Evolutionary conservation across 2,888 invertebrate genomes (phyloP).

Genomic region (Pammene aurita): DNA sequence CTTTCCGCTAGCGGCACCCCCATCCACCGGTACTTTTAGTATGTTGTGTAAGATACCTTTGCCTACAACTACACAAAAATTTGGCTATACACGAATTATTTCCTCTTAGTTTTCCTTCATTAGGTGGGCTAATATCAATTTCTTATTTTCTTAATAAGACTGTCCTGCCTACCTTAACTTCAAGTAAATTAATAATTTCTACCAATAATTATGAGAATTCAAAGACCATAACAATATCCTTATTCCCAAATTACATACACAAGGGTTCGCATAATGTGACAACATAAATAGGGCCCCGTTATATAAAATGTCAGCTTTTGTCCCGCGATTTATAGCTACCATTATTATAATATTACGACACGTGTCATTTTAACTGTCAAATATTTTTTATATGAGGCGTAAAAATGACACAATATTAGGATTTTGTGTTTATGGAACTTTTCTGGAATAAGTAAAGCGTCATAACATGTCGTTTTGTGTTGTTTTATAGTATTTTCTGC

Average conservation of each 20-base stretch:
- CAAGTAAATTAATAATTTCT: neutral
- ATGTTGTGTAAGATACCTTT: too few species aligned
- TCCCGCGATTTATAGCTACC: conserved; percentile 32
- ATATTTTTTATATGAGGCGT: conserved; percentile 14
- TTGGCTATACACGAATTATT: too few species aligned
- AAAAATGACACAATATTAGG: conserved; percentile 8
- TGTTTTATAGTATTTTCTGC: neutral
- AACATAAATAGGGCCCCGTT: conserved; percentile 35
- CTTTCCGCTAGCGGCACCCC: too few species aligned
- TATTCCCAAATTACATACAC: conserved; percentile 19
- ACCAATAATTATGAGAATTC: neutral
- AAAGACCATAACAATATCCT: conserved; percentile 3
- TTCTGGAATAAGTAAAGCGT: neutral
- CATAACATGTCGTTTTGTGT: neutral
- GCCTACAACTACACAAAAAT: too few species aligned
- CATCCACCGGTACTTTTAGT: too few species aligned
- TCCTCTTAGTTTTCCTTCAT: too few species aligned
- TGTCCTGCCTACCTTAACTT: too few species aligned
- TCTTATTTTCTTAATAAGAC: too few species aligned
- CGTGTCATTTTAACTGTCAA: conserved; percentile 40
- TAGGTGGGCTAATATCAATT: too few species aligned
- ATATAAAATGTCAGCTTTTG: conserved; percentile 38
- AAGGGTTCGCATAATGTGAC: conserved; percentile 33
- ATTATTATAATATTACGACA: conserved; percentile 35
- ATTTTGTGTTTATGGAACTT: neutral